Percentiles rank a stretch among this genome's conserved stretches.
Evolutionary conservation across 2,797 vertebrate genomes (phyloP).

Genomic region (Tenualosa thibaudeaui): DNA sequence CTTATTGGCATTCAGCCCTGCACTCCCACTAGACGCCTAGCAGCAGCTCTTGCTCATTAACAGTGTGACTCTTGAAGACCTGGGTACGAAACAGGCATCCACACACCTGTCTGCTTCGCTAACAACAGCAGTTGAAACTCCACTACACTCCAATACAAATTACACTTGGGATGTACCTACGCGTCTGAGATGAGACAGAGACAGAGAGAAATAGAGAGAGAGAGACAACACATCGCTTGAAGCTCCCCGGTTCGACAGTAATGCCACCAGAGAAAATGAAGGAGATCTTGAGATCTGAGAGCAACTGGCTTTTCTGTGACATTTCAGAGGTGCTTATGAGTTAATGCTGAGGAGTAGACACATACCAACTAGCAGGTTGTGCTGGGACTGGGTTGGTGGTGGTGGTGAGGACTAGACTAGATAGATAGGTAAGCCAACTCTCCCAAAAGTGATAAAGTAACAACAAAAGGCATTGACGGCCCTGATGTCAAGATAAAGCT

Average conservation of each 20-base stretch:
- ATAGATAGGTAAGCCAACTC: neutral
- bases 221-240: neutral
- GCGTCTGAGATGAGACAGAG: neutral
- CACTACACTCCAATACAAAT: neutral
- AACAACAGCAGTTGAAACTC: neutral
- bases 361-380: neutral
- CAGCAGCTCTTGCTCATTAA: neutral
- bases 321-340: neutral
- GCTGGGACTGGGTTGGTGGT: neutral
- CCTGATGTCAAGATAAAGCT: neutral
- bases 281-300: no score
- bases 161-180: neutral
- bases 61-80: neutral
- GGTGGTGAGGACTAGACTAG: no score
- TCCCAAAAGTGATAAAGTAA: neutral
- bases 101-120: neutral
- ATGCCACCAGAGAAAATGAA: neutral
- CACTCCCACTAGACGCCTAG: no score
- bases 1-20: neutral
- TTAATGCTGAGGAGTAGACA: neutral
- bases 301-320: neutral
- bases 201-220: neutral
- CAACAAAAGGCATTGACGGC: neutral
- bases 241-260: neutral
- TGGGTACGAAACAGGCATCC: neutral